Evolutionary conservation across 2,113 vertebrate species (phyloP).

Genomic region (Bothrops jararaca): DNA sequence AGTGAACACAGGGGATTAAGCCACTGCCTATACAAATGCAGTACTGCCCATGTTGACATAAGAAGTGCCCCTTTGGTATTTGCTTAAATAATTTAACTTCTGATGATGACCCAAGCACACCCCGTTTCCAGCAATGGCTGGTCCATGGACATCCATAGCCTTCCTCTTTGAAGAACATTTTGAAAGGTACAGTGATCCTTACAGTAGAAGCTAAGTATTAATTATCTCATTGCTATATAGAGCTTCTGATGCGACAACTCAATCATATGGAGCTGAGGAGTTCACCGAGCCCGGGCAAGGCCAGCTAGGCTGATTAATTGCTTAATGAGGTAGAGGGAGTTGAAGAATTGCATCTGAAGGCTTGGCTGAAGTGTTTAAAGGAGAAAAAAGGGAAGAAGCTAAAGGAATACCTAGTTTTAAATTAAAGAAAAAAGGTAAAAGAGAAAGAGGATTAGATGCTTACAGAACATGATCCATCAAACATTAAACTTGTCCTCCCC

Average conservation of each 20-base stretch:
- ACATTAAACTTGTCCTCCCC: not conserved
- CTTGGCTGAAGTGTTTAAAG: not conserved
- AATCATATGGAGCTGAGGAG: slow-evolving; percentile 30
- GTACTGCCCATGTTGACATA: not conserved
- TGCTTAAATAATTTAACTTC: slow-evolving; percentile 20
- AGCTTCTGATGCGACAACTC: slow-evolving; percentile 11
- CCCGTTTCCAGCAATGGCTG: not conserved
- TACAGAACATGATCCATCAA: not conserved
- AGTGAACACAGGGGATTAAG: not conserved
- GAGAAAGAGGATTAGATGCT: not conserved
- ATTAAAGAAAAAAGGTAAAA: not conserved
- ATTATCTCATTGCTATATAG: slow-evolving; percentile 23
- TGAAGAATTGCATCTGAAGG: slow-evolving; percentile 9
- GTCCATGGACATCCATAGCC: not conserved
- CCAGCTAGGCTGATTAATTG: slow-evolving; percentile 32
- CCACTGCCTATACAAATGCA: not conserved
- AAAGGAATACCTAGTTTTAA: not conserved
- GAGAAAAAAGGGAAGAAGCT: not conserved
- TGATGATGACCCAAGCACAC: slow-evolving; percentile 14
- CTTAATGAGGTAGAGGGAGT: slow-evolving; percentile 28
- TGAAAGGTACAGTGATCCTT: slow-evolving; percentile 19
- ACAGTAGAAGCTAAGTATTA: slow-evolving; percentile 11
- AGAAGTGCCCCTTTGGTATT: not conserved
- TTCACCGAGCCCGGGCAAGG: slow-evolving; percentile 19
- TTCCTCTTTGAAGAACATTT: slow-evolving; percentile 6